These are phyloP conservation scores for Cryptus viduatorius DNA, from an alignment of 2,888 invertebrate genomes.

Conservation along the genomic window DNA sequence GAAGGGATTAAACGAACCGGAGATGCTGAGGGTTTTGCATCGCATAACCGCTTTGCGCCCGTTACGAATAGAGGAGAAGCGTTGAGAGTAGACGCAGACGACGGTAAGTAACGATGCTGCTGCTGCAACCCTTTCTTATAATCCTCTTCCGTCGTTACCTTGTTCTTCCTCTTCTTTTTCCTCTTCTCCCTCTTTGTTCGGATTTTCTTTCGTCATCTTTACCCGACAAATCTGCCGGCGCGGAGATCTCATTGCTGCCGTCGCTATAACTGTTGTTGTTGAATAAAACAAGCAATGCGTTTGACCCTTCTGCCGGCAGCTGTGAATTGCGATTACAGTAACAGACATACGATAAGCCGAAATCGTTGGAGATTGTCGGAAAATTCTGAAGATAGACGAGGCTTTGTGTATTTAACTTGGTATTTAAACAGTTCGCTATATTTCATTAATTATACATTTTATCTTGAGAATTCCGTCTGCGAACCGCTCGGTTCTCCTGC, in stretches of 20 bases:
- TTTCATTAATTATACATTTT: constrained; percentile 9
- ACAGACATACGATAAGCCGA: constrained; percentile 26
- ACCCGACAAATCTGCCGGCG: neutral
- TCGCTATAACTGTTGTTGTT: constrained; percentile 36
- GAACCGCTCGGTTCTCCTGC: neutral
- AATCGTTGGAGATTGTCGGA: constrained; percentile 15
- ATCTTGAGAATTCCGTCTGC: constrained; percentile 3
- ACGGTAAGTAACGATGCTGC: constrained; percentile 38
- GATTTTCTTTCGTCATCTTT: constrained; percentile 23
- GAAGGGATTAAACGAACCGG: constrained; percentile 45
- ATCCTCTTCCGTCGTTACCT: constrained; percentile 24
- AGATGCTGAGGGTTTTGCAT: constrained; percentile 50
- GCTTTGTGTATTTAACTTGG: neutral
- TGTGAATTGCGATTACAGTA: constrained; percentile 40
- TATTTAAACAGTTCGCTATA: neutral
- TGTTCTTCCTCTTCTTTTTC: constrained; percentile 17
- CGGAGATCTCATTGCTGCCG: constrained; percentile 27
- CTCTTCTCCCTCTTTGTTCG: constrained; percentile 16
- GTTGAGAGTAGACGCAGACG: constrained; percentile 12
- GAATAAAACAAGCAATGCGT: constrained; percentile 42
- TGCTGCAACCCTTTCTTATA: constrained; percentile 44
- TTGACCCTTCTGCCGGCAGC: constrained; percentile 27
- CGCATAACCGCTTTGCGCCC: constrained; percentile 20
- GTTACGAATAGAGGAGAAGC: constrained; percentile 45
- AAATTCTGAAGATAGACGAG: neutral